Evolutionary conservation across 2,797 vertebrate species (phyloP), one percentile per base, ranked within the genome.

Genomic region (Pipistrellus pygmaeus): DNA sequence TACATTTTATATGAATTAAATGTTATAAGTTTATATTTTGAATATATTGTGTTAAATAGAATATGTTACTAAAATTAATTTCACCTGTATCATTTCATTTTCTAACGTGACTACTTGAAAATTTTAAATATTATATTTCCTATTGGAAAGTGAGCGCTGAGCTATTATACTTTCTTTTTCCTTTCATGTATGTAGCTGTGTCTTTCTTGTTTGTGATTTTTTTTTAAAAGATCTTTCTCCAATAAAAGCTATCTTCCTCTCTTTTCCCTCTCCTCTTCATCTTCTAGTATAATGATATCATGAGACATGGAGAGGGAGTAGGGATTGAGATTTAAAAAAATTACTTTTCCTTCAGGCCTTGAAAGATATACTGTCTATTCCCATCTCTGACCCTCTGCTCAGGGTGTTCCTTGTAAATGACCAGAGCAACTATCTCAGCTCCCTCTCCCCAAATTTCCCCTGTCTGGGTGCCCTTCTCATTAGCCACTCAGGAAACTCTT

Each of bases 21-120:
- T 0, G 11, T 64, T 38, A 38, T 94, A 89, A 64, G 35, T 32
- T 35, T 30, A 53, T 53, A 53, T 53, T 18, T 85, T 85, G 60
- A 87, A 78, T 57, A 78, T 23, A 32, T 14, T 48, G 1, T 73
- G 10, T 81, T 44, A 81, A 55, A 62, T 44, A 77, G 81, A 76
- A 41, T 78, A 27, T 7, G 53, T 78, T 44, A 73, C 71, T 93
- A 62, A 90, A 88, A 75, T 77, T 82, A 57, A 87, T 81, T 38
- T 73, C 25, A 55, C 35, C 11, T 32, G 3, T 23, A 94, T 73
- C 30, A 17, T 83, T 76, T 84, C 32, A n/a, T 57, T 66, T 38
- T 77, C 51, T 38, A 68, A 55, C 23, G n/a, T 38, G 35, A 32
- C 46, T 66, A 57, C 23, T 21, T 35, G 51, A 89, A 73, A 57